phyloP scores from a whole-genome alignment of 2,797 vertebrate genomes.

The Oryzias dopingdopingensis region DNA sequence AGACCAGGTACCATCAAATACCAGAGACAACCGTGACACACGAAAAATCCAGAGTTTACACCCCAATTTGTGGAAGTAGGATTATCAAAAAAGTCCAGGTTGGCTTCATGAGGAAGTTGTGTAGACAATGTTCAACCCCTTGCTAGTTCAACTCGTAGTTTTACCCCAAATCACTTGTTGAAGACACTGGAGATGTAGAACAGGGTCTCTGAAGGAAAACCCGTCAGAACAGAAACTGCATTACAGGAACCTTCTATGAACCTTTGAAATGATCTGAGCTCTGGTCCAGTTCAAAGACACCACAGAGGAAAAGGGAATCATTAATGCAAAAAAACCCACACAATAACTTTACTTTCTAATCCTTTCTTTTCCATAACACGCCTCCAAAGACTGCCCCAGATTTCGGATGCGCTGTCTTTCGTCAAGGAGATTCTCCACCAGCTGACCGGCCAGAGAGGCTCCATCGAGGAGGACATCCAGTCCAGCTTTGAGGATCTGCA shows the following conservation, averaged over 20 bases:
- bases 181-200: too few relatives aligned
- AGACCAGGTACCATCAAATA: conserved; percentile 79
- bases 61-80: background rate
- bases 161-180: too few relatives aligned
- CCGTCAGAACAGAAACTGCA: too few relatives aligned
- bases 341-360: fast-evolving
- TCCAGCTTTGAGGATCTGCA: conserved; percentile 94
- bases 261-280: too few relatives aligned
- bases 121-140: too few relatives aligned
- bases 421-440: conserved; percentile 93
- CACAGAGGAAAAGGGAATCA: background rate
- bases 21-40: background rate
- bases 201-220: too few relatives aligned
- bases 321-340: background rate
- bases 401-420: conserved; percentile 85
- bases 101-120: too few relatives aligned
- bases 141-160: too few relatives aligned
- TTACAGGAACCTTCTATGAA: too few relatives aligned
- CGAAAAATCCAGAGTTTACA: fast-evolving
- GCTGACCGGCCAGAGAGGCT: conserved; percentile 88
- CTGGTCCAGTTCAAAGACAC: background rate
- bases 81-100: too few relatives aligned
- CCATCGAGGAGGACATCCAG: conserved; percentile 95
- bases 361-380: background rate
- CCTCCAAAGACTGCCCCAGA: conserved; percentile 88